phyloP scores from a whole-genome alignment of 92 coral and sea anemone species.

The Hydrozoanthus gracilis region DNA sequence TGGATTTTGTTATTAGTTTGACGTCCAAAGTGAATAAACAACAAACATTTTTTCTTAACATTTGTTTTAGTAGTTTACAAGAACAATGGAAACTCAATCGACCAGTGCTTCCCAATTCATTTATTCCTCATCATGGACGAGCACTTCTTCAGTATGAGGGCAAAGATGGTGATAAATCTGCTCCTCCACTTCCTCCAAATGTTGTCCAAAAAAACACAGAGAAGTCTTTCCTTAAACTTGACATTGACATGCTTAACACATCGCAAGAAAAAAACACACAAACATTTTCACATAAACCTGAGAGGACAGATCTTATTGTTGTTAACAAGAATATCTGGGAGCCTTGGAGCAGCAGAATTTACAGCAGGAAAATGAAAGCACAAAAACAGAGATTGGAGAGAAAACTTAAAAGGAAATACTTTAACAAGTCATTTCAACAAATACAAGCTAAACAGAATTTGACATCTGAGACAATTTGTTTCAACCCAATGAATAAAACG shows the following conservation, averaged over 20 bases:
- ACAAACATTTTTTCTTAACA: background rate
- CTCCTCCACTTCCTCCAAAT: constrained; percentile 9
- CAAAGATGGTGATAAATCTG: constrained; percentile 12
- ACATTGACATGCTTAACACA: constrained; percentile 55
- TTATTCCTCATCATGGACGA: constrained; percentile 80
- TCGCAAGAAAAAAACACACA: constrained; percentile 54
- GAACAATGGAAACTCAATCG: constrained; percentile 80
- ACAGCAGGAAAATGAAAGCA: constrained; percentile 50
- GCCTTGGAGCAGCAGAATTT: constrained; percentile 37
- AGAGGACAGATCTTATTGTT: constrained; percentile 81
- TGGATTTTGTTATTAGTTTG: background rate
- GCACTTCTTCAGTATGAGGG: constrained; percentile 90
- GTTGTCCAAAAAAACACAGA: constrained; percentile 25
- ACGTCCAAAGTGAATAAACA: background rate
- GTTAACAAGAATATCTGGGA: constrained; percentile 80
- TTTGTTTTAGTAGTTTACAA: constrained; percentile 66
- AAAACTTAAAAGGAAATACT: constrained; percentile 52
- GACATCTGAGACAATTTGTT: constrained; percentile 60
- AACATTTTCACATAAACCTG: constrained; percentile 41
- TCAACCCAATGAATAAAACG: constrained; percentile 64
- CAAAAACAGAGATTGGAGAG: constrained; percentile 58
- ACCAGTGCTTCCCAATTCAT: constrained; percentile 68
- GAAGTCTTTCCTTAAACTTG: constrained; percentile 30
- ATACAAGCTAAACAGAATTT: constrained; percentile 48
- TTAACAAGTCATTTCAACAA: constrained; percentile 41